These are phyloP conservation scores for Drosophila yakuba DNA, from an alignment of 1,140 invertebrate genomes.

Conservation along the genomic window DNA sequence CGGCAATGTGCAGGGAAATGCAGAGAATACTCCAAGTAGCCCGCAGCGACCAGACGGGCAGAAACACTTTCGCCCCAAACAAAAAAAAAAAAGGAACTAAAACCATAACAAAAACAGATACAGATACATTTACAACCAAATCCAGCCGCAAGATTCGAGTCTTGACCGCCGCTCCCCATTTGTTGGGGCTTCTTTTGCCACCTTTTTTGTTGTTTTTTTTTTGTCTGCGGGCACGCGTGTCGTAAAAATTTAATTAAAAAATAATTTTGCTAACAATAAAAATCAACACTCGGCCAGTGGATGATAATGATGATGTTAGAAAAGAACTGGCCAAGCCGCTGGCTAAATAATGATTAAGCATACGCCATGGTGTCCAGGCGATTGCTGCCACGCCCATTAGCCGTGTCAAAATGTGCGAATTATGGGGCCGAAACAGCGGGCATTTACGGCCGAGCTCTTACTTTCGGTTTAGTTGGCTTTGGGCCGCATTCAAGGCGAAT, in stretches of 20 bases:
- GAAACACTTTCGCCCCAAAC: constrained; percentile 8
- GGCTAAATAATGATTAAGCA: constrained; percentile 72
- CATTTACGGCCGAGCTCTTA: constrained; percentile 59
- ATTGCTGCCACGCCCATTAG: constrained; percentile 65
- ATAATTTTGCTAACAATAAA: constrained; percentile 76
- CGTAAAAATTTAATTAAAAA: constrained; percentile 83
- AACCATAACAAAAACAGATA: constrained; percentile 13
- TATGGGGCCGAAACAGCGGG: constrained; percentile 68
- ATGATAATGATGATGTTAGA: constrained; percentile 24
- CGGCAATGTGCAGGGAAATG: constrained; percentile 54
- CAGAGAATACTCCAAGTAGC: constrained; percentile 61
- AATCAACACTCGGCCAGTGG: constrained; percentile 64
- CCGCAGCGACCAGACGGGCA: constrained; percentile 46
- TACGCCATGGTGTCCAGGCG: constrained; percentile 51
- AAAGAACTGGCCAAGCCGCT: constrained; percentile 37
- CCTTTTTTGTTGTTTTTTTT: neutral
- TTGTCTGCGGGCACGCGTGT: constrained; percentile 46
- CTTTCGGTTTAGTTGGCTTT: constrained; percentile 40
- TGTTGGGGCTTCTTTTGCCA: constrained; percentile 8
- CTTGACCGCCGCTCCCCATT: constrained; percentile 31
- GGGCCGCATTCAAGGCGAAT: constrained; percentile 10
- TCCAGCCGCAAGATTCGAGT: constrained; percentile 38
- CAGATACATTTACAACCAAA: constrained; percentile 11
- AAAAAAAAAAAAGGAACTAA: constrained; percentile 1
- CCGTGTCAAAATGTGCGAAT: constrained; percentile 75